Percentiles rank a stretch among this genome's conserved stretches.
These are phyloP conservation scores for Diorhabda sublineata DNA, from an alignment of 1,140 invertebrate species.

Conservation along the genomic window DNA sequence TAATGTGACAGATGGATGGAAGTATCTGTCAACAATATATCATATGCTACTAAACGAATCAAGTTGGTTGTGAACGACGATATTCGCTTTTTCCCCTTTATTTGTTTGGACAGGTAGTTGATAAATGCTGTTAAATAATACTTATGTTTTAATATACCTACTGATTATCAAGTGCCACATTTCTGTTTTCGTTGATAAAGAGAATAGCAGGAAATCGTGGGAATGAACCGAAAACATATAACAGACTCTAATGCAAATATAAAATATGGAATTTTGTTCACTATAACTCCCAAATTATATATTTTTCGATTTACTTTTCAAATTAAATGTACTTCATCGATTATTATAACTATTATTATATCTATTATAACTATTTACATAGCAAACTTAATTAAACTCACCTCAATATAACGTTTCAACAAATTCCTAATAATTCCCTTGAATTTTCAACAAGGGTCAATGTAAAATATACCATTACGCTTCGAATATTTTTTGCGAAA, in stretches of 20 bases:
- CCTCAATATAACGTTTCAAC: neutral
- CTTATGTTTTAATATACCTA: conserved; percentile 42
- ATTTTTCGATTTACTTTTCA: too few species aligned
- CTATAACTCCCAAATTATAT: too few species aligned
- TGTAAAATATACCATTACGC: too few species aligned
- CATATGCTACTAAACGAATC: conserved; percentile 42
- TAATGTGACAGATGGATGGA: conserved; percentile 46
- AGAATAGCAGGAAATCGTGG: neutral
- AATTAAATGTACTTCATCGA: too few species aligned
- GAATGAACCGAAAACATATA: neutral
- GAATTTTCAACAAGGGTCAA: too few species aligned
- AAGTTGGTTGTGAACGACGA: conserved; percentile 16
- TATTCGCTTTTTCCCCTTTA: neutral
- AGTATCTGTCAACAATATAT: conserved; percentile 43
- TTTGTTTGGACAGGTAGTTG: conserved; percentile 30
- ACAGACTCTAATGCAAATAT: too few species aligned
- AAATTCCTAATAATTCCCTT: too few species aligned
- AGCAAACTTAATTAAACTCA: neutral
- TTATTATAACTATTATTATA: neutral
- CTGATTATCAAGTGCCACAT: neutral
- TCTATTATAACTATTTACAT: neutral
- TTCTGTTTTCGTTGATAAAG: neutral
- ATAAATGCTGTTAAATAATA: conserved; percentile 40
- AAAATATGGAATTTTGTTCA: too few species aligned
- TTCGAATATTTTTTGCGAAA: too few species aligned